Base-by-base conservation (phyloP, 2,888 invertebrate species). In the Macrosoma leucophasiata region DNA sequence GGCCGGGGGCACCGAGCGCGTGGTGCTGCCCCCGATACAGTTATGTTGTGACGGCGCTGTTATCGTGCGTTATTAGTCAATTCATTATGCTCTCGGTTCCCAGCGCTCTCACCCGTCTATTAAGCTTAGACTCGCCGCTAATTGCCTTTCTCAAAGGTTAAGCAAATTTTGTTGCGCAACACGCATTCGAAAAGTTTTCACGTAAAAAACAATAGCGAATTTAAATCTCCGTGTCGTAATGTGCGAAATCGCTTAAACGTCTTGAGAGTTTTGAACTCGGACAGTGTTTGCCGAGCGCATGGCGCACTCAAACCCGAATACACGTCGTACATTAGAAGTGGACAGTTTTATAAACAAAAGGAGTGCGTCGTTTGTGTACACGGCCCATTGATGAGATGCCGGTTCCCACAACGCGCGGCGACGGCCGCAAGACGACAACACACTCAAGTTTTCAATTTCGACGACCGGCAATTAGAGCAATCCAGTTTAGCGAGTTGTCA, bases 301-400 rank as follows among this genome's bases (percentile, higher is more conserved):
- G 61, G 50, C 60, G 55, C 67, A 62, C 62, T 70, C 62, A 55
- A 56, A 52, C 51, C 61, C 63, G 64, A 67, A 67, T 63, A 63
- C 64, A 62, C 60, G 53, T 62, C 43, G 58, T 55, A 57, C 56
- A 62, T 58, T 66, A 70, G 62, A 66, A 81, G 81, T 79, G 75
- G 79, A 76, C 77, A 78, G 82, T 82, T 82, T 81, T 71, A 75
- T 79, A 82, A 82, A 84, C 78, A 84, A 77, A 71, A 62, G 57
- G 53, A 67, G 64, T 62, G 62, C 60, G 58, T 58, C 58, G 62
- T 58, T 56, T 66, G 67, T 68, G 62, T 69, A 62, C 70, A 60
- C 67, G 62, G 64, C 48, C 66, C 72, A 79, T 79, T 78, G 76
- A 75, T 65, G 68, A 69, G 65, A 65, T 60, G 68, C 55, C 55